Percentiles rank a stretch among this genome's conserved stretches.
phyloP scores from a whole-genome alignment of 1,140 invertebrate species.

The Caenorhabditis latens region DNA sequence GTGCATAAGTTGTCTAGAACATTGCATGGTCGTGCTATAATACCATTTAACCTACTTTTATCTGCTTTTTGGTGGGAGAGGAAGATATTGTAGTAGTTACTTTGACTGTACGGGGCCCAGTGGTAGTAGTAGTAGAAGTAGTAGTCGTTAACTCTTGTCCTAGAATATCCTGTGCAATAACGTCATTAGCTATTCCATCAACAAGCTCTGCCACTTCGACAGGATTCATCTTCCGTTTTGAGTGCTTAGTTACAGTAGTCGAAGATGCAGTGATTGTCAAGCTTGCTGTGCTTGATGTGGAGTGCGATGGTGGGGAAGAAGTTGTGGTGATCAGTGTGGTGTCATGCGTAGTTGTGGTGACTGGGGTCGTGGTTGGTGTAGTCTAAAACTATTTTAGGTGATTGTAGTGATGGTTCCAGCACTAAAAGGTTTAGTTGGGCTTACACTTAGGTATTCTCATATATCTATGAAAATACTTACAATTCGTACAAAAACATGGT shows the following conservation, averaged over 20 bases:
- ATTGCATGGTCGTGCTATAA: not conserved
- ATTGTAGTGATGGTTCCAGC: no score
- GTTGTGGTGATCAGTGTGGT: conserved; percentile 8
- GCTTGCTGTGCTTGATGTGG: not conserved
- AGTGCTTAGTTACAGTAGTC: not conserved
- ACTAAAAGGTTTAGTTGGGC: no score
- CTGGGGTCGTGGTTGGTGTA: not conserved
- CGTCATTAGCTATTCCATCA: conserved; percentile 21
- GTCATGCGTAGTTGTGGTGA: not conserved
- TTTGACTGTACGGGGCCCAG: not conserved
- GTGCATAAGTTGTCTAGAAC: not conserved
- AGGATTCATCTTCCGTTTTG: not conserved
- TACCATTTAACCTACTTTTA: not conserved
- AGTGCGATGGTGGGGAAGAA: not conserved
- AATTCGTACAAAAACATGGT: no score
- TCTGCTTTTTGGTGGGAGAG: not conserved
- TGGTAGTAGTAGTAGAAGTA: not conserved
- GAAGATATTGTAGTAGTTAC: not conserved
- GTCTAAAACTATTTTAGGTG: not conserved
- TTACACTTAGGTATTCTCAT: no score
- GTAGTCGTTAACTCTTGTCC: not conserved
- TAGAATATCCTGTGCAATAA: conserved; percentile 24
- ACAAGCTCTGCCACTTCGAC: conserved; percentile 15
- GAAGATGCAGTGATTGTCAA: not conserved
- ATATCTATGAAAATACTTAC: no score